Evolutionary conservation across 2,888 invertebrate species (phyloP), one percentile per base, ranked within the genome.

Genomic region (Pheosia tremula): DNA sequence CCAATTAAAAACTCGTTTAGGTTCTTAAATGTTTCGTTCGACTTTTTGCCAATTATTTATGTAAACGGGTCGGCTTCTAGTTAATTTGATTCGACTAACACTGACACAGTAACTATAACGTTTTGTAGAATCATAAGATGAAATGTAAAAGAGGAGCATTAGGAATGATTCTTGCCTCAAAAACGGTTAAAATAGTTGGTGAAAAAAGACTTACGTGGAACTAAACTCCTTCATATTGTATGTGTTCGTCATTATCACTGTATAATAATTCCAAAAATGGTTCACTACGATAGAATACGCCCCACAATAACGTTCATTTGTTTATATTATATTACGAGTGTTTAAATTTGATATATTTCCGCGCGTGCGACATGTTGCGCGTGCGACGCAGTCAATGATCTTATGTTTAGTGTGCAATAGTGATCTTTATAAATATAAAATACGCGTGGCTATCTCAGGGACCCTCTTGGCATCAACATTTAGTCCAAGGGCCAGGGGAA

Each of bases 191-290:
- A 58, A 60, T 56, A 24, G 24, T 52, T 56, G 37, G 24, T 24
- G 49, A 64, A 66, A 11, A 56, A 59, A 74, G 64, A 91, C 93
- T 92, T 81, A 93, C 93, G 91, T 93, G 10, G 93, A 93, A 76
- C 93, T 92, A 68, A 91, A 93, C 61, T 93, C 90, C 84, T 91
- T 93, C 92, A 93, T 91, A 58, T 86, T 91, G 72, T 89, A 92
- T 77, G 81, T 89, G 72, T 93, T 85, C 59, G 91, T 71, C 93
- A 92, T 93, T 73, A 74, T 84, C 80, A 83, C 83, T 78, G 74
- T 57, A 58, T 6, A 8, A 10, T 62, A 62, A 70, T 70, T 71
- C 65, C 74, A 65, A 24, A 13, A 24, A 49, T 49, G 49, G 5
- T 47, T n/a, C 47, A 47, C 47, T 47, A 47, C 11, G 11, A 47